phyloP scores from a whole-genome alignment of 2,888 invertebrate species.

The Chesias legatella region DNA sequence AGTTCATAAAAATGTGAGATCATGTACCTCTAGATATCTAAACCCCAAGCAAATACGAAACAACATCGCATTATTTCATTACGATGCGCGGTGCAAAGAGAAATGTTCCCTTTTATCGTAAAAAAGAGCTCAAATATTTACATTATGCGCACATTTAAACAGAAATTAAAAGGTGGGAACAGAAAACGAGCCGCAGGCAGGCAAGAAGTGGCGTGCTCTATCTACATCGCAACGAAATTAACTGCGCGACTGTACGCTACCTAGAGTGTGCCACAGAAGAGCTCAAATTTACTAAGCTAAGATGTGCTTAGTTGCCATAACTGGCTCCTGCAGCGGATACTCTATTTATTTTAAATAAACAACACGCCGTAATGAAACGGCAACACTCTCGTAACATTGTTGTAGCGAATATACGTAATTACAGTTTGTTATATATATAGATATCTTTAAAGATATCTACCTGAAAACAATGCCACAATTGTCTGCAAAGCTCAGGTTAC shows the following conservation, averaged over 20 bases:
- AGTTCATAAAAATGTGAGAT: too few species aligned
- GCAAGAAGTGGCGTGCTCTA: slow-evolving; percentile 64
- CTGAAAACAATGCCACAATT: too few species aligned
- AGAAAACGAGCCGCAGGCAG: slow-evolving; percentile 45
- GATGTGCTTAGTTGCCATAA: slow-evolving; percentile 45
- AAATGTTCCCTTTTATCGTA: slow-evolving; percentile 26
- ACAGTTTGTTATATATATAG: too few species aligned
- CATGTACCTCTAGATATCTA: slow-evolving; percentile 9
- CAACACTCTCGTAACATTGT: too few species aligned
- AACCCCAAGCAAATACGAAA: slow-evolving; percentile 23
- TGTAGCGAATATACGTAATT: too few species aligned
- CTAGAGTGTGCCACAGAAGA: slow-evolving; percentile 10
- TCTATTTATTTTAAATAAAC: slow-evolving; percentile 32
- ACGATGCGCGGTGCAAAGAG: slow-evolving; percentile 29
- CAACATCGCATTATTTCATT: slow-evolving; percentile 23
- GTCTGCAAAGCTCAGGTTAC: too few species aligned
- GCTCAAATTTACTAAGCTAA: slow-evolving; percentile 37
- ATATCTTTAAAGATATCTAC: too few species aligned
- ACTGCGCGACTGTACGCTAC: slow-evolving; percentile 44
- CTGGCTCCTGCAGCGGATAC: slow-evolving; percentile 38
- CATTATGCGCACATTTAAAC: slow-evolving; percentile 49
- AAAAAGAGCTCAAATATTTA: slow-evolving; percentile 42
- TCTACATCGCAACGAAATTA: slow-evolving; percentile 71
- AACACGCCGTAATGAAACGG: too few species aligned
- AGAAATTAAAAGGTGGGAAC: slow-evolving; percentile 61